Percentiles rank a stretch among this genome's conserved stretches.
Conservation (phyloP, 2,888 invertebrate species). For the Neelides folsomi region DNA sequence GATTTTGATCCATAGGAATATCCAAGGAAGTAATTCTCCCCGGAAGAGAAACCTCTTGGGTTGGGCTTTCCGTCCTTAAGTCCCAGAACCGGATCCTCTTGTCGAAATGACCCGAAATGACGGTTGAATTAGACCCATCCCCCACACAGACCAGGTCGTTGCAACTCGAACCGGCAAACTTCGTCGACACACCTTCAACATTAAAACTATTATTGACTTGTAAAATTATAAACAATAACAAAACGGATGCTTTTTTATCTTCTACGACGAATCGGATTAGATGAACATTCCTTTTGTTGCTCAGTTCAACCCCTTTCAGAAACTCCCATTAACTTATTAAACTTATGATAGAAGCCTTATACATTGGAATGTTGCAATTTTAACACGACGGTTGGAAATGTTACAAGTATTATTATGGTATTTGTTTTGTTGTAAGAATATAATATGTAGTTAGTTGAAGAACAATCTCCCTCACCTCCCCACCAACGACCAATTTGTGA, state of each 20-base stretch:
- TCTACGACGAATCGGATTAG: background rate
- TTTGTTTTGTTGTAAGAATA: too few relatives aligned
- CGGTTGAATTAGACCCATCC: constrained; percentile 56
- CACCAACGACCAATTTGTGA: background rate
- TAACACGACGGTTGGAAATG: too few relatives aligned
- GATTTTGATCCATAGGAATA: constrained; percentile 61
- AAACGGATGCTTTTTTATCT: background rate
- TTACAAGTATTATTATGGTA: too few relatives aligned
- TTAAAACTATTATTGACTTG: too few relatives aligned
- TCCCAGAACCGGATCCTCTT: constrained; percentile 88
- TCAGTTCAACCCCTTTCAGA: background rate
- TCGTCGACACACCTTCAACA: constrained; percentile 63
- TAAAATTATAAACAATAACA: too few relatives aligned
- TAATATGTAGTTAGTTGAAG: too few relatives aligned
- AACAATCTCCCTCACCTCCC: too few relatives aligned
- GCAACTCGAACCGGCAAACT: constrained; percentile 91
- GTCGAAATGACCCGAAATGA: constrained; percentile 97
- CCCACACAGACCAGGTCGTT: constrained; percentile 88
- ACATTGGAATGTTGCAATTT: too few relatives aligned
- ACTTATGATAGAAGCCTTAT: too few relatives aligned
- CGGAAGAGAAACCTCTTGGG: constrained; percentile 50
- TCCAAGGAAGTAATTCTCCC: constrained; percentile 92
- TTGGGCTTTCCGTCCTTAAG: constrained; percentile 56
- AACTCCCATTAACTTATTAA: too few relatives aligned
- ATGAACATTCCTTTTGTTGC: background rate